Percentiles rank a stretch among this genome's conserved stretches.
Conservation (phyloP, 2,888 invertebrate species). For the Deilephila elpenor region DNA sequence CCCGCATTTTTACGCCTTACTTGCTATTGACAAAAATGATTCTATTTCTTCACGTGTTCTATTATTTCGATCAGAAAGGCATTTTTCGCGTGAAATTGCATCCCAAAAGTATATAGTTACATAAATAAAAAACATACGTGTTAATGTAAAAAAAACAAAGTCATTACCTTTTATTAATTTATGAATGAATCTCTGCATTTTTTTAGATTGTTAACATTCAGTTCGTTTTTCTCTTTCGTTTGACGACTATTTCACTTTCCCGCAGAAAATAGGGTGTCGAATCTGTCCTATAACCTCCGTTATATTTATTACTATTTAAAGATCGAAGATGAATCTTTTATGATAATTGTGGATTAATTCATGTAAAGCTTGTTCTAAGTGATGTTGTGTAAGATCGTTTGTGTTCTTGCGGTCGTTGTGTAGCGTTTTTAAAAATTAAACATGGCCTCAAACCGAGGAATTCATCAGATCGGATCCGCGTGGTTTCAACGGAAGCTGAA, state of each 20-base stretch:
- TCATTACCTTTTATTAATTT: conserved; percentile 35
- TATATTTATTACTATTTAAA: conserved; percentile 83
- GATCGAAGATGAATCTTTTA: conserved; percentile 87
- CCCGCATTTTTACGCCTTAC: neutral
- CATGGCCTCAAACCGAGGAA: conserved; percentile 95
- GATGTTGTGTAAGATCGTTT: conserved; percentile 84
- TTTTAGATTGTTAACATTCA: conserved; percentile 71
- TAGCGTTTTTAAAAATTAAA: conserved; percentile 85
- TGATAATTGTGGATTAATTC: conserved; percentile 88
- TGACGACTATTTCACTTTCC: conserved; percentile 81
- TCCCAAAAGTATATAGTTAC: neutral
- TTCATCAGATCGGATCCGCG: conserved; percentile 97
- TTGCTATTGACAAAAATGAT: conserved; percentile 12
- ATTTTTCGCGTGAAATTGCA: neutral
- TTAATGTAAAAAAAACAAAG: neutral
- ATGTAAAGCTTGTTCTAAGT: conserved; percentile 83
- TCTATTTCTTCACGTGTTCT: neutral
- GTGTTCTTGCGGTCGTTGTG: conserved; percentile 81
- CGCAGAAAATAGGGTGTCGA: conserved; percentile 86
- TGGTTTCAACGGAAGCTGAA: conserved; percentile 99
- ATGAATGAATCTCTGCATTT: conserved; percentile 57
- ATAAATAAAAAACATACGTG: neutral
- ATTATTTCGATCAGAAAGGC: neutral
- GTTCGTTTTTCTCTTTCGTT: conserved; percentile 78
- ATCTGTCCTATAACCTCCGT: conserved; percentile 83